phyloP scores from a whole-genome alignment of 2,888 invertebrate species.

The Calameuta pallipes region DNA sequence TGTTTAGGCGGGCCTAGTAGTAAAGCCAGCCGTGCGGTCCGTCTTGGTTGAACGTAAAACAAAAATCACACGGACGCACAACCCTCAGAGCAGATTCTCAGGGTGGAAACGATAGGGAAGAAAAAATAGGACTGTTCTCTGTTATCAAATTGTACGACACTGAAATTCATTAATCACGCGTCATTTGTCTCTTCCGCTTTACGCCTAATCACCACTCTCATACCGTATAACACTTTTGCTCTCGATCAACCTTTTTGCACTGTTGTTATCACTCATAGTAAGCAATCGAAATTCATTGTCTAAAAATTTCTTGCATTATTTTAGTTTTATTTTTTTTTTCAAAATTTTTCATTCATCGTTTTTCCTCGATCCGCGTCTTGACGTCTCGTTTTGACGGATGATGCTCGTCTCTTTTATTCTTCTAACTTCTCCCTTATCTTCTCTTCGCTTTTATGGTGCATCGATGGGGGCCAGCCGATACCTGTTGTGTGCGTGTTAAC shows the following conservation, averaged over 20 bases:
- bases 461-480: not conserved
- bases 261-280: not conserved
- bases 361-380: not conserved
- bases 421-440: not conserved
- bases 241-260: not conserved
- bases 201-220: not conserved
- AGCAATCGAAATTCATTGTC: not conserved
- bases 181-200: not conserved
- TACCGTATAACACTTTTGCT: not conserved
- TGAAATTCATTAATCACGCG: not conserved
- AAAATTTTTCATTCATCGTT: not conserved
- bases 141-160: not conserved
- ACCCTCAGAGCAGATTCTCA: not conserved
- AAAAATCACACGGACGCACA: not conserved
- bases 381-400: not conserved
- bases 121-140: not conserved
- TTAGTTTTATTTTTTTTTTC: not conserved
- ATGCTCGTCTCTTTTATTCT: not conserved
- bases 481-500: not conserved
- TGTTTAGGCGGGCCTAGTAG: not conserved
- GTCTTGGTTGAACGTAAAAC: not conserved
- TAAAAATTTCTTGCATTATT: not conserved
- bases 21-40: not conserved
- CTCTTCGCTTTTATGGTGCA: not conserved
- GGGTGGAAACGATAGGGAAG: not conserved